A percentile compares a stretch with the other conserved stretches of the same genome.
These are phyloP conservation scores for Scaptodrosophila lebanonensis DNA, from an alignment of 1,140 invertebrate genomes.

Conservation along the genomic window DNA sequence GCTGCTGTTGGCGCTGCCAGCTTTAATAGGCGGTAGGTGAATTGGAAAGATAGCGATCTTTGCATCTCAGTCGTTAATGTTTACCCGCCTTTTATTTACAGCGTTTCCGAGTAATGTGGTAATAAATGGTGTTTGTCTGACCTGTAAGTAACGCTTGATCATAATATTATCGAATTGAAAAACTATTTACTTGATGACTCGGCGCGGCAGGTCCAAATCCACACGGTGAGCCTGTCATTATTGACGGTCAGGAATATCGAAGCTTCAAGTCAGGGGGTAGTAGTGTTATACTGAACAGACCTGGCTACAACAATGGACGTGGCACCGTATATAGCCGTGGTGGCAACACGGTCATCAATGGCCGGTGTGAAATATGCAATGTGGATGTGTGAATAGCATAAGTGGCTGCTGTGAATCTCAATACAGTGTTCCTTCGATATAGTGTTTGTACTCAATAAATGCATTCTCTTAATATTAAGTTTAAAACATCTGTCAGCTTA, in stretches of 20 bases:
- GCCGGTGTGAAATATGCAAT: constrained; percentile 44
- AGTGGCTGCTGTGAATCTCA: too few species aligned
- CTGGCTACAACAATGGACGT: constrained; percentile 12
- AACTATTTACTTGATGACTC: not conserved
- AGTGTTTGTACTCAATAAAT: too few species aligned
- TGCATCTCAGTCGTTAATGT: constrained; percentile 5
- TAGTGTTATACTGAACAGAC: constrained; percentile 42
- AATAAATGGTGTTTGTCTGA: constrained; percentile 52
- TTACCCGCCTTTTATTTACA: constrained; percentile 23
- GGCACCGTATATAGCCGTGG: constrained; percentile 23
- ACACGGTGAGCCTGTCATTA: constrained; percentile 37
- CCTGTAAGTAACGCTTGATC: constrained; percentile 38
- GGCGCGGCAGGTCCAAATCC: constrained; percentile 45
- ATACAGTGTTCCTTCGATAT: too few species aligned
- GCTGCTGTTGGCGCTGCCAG: constrained; percentile 39
- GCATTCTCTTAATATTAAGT: too few species aligned
- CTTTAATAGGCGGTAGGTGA: constrained; percentile 43
- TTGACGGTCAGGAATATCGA: constrained; percentile 52
- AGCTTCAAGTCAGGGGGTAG: constrained; percentile 39
- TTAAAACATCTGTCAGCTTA: too few species aligned
- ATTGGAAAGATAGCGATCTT: not conserved
- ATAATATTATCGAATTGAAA: not conserved
- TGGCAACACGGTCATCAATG: constrained; percentile 50
- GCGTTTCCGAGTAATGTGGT: constrained; percentile 49
- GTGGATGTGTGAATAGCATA: constrained; percentile 38